Evolutionary conservation across 2,888 invertebrate species (phyloP).

Genomic region (Meiosimyza platycephala): DNA sequence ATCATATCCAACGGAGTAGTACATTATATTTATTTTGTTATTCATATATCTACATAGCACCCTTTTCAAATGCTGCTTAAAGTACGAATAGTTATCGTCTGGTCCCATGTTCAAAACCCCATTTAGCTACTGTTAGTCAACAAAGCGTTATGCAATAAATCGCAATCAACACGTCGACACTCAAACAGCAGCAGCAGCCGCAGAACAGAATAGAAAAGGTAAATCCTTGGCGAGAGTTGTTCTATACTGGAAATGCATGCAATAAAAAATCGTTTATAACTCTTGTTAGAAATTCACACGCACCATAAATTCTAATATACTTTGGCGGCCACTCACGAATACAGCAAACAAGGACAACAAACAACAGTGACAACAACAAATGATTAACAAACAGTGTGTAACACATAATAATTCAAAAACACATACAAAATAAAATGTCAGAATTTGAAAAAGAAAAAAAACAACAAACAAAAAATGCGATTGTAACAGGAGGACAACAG

Average conservation of each 20-base stretch:
- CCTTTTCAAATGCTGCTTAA: too few relatives aligned
- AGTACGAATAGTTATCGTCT: too few relatives aligned
- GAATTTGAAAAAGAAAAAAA: not conserved
- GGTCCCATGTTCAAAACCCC: not conserved
- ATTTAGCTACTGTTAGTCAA: not conserved
- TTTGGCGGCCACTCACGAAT: constrained; percentile 23
- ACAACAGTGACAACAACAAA: not conserved
- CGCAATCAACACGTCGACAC: constrained; percentile 41
- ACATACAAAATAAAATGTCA: constrained; percentile 13
- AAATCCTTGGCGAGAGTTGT: constrained; percentile 35
- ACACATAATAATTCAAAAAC: constrained; percentile 32
- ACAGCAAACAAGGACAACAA: constrained; percentile 11
- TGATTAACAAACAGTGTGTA: constrained; percentile 20
- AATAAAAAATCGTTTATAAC: constrained; percentile 52
- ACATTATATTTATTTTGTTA: too few relatives aligned
- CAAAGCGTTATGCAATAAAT: constrained; percentile 37
- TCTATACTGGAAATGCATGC: constrained; percentile 34
- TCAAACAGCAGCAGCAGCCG: constrained; percentile 13
- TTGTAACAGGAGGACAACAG: not conserved
- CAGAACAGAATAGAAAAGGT: constrained; percentile 14
- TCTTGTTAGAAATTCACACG: constrained; percentile 49
- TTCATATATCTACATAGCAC: too few relatives aligned
- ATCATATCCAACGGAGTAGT: too few relatives aligned
- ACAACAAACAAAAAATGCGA: not conserved
- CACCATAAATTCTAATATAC: constrained; percentile 51